These are phyloP conservation scores for Diploscapter pachys DNA, from an alignment of 1,140 invertebrate species.

Conservation along the genomic window DNA sequence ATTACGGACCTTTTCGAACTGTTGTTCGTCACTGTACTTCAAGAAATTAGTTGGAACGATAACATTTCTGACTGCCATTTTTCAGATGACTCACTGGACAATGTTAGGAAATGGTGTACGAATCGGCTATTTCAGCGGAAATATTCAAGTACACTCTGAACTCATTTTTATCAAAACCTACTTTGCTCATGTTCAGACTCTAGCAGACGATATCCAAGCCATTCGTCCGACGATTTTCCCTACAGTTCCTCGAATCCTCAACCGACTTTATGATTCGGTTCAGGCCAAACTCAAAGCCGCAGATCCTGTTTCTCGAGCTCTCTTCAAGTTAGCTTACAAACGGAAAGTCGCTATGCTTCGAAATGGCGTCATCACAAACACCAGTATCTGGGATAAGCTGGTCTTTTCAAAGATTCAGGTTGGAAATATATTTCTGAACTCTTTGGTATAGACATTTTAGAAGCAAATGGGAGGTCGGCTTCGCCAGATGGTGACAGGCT, in stretches of 20 bases:
- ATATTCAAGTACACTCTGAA: constrained; percentile 80
- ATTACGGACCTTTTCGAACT: no score
- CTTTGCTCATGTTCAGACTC: no score
- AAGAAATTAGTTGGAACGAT: no score
- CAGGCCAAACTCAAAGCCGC: constrained; percentile 21
- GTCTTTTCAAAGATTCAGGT: constrained; percentile 33
- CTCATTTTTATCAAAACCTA: no score
- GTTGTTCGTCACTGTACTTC: no score
- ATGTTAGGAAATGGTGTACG: constrained; percentile 82
- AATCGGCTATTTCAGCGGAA: constrained; percentile 86
- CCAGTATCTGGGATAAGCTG: constrained; percentile 38
- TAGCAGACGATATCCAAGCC: constrained; percentile 72
- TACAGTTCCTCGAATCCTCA: constrained; percentile 83
- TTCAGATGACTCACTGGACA: constrained; percentile 65
- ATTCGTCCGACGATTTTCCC: constrained; percentile 89
- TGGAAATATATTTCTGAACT: no score
- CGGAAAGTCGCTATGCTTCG: constrained; percentile 20
- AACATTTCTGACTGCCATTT: no score
- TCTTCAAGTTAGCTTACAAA: constrained; percentile 19
- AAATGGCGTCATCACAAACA: constrained; percentile 20
- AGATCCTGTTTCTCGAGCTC: constrained; percentile 8
- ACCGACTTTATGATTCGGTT: constrained; percentile 81
- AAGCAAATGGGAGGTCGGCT: constrained; percentile 76
- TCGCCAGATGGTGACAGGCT: constrained; percentile 84
- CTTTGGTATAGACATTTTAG: no score